Base-by-base conservation (phyloP, 23 tunicate genomes). In the Aplidium turbinatum region DNA sequence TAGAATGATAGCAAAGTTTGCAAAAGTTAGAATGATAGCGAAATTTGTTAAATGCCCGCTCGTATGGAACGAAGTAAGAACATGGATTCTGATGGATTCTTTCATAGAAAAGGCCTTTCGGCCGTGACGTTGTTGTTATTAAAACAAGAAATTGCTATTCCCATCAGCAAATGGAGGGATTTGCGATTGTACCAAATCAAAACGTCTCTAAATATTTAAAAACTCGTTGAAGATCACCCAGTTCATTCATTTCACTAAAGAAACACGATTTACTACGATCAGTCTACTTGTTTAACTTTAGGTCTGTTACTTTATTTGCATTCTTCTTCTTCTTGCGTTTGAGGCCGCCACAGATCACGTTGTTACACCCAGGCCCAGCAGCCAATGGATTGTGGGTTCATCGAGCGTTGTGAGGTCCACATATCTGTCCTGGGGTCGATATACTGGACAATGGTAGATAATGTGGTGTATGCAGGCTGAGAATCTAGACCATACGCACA, bases 1-100 rank as follows among this genome's bases (percentile, higher is more conserved):
- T n/a, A n/a, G n/a, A n/a, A n/a, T n/a, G n/a, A n/a, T n/a, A n/a
- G n/a, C n/a, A n/a, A n/a, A n/a, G n/a, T n/a, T n/a, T n/a, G n/a
- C n/a, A n/a, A n/a, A n/a, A n/a, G n/a, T n/a, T n/a, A n/a, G n/a
- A n/a, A n/a, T n/a, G n/a, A n/a, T n/a, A n/a, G n/a, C n/a, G n/a
- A n/a, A n/a, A 54, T 54, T 25, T 54, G 61, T 21, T 16, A 54
- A 54, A 54, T 54, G 21, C 61, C 23, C 5, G 61, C 61, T 54
- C 23, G 21, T 54, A 54, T 54, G 21, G 61, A 54, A 54, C 61
- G 23, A 54, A 54, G 61, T 54, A 54, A 54, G 20, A 54, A 6
- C 61, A 54, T 54, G 61, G 61, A n/a, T 54, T 54, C 61, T 54
- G 24, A 54, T 54, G 61, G 61, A n/a, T 54, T 54, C 61, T 54